These are phyloP conservation scores for Cotesia typhae DNA, from an alignment of 1,140 invertebrate genomes.

Conservation along the genomic window DNA sequence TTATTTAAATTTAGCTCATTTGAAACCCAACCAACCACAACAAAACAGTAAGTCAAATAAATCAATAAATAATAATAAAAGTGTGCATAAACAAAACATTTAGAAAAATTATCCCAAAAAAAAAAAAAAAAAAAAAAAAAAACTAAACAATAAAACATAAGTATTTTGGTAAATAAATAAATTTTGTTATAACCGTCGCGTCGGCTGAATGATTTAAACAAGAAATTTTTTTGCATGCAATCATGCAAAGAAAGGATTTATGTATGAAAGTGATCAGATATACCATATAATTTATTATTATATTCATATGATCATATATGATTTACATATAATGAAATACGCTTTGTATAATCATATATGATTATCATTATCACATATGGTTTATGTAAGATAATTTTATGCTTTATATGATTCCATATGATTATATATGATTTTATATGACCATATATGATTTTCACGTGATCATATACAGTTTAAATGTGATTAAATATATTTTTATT, in stretches of 20 bases:
- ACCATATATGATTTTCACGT: no score
- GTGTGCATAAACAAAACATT: no score
- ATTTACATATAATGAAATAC: no score
- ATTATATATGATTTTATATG: no score
- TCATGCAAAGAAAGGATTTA: conserved; percentile 48
- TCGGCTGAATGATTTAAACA: not conserved
- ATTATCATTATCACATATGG: no score
- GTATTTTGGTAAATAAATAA: conserved; percentile 18
- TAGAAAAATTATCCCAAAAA: not conserved
- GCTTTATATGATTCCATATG: no score
- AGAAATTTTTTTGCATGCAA: conserved; percentile 54
- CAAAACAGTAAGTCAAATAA: conserved; percentile 20
- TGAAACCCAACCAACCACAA: conserved; percentile 40
- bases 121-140: not conserved
- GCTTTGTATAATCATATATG: no score
- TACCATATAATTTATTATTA: not conserved
- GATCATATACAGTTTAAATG: no score
- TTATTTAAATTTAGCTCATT: conserved; percentile 31
- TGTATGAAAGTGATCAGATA: not conserved
- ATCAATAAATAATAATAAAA: no score
- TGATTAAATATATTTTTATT: no score
- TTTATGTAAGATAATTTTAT: not conserved
- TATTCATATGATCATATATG: no score
- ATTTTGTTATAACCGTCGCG: conserved; percentile 23
- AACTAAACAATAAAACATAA: not conserved